Evolutionary conservation across 2,113 vertebrate genomes (phyloP), one percentile per base, ranked within the genome.

Genomic region (Esox niger): DNA sequence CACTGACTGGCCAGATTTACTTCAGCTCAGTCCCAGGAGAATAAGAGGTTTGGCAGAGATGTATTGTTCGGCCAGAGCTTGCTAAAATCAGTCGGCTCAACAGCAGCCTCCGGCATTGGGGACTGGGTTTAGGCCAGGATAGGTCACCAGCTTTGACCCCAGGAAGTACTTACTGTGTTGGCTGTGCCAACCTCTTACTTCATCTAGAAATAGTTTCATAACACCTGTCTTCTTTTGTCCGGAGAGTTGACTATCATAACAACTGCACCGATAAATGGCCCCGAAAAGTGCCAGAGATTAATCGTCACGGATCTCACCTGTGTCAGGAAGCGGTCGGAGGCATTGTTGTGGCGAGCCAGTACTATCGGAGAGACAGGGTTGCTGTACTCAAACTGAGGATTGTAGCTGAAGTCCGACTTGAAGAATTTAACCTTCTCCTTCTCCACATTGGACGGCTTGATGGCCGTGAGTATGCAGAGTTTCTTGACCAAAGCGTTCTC

Each of bases 371-470:
- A 74, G 3, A 89, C 88, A 0, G 94, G 92, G 68, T 90, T 94
- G 58, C 89, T 92, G 67, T 98, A 98, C 29, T 95, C 93, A 87
- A 98, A 98, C 17, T 96, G 95, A 13, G 96, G 96, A 55, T 96
- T 92, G 83, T 95, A 96, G 9, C 76, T 91, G 84, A 94, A 98
- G 69, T 93, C 91, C 0, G 94, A 94, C 83, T 85, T 85, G 80
- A 98, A 98, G 79, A 98, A 98, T 30, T 89, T 93, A 20, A 79
- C 69, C 76, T 95, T 96, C 79, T 98, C 96, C 25, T 82, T 93
- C 77, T 97, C 94, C 58, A 98, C 90, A 0, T 98, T 98, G 62
- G 84, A 91, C 0, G 96, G 96, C 76, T 98, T 98, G 84, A 98
- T 93, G 1, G 95, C 96, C 0, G 94, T 84, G 33, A 98, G 88